These are phyloP conservation scores for Agonopterix alstromeriana DNA, from an alignment of 2,888 invertebrate genomes.

Conservation along the genomic window DNA sequence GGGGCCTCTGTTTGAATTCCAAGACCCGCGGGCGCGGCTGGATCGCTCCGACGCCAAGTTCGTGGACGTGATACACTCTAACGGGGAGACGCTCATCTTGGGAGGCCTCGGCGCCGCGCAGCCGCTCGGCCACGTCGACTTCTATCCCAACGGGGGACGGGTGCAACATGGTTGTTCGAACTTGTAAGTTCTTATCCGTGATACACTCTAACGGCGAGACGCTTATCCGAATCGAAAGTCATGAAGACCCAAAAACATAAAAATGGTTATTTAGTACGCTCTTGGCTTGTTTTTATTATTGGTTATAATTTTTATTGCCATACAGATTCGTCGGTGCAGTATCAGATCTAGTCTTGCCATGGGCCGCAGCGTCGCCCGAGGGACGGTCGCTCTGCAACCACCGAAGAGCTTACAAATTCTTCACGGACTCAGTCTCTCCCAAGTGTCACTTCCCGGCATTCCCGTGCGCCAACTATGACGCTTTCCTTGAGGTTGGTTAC, in stretches of 20 bases:
- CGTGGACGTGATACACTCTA: slow-evolving; percentile 95
- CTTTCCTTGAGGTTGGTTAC: slow-evolving; percentile 79
- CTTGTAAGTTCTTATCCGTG: slow-evolving; percentile 68
- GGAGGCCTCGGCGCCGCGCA: slow-evolving; percentile 94
- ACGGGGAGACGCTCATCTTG: slow-evolving; percentile 93
- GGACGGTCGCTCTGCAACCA: slow-evolving; percentile 95
- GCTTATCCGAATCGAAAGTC: too few relatives aligned
- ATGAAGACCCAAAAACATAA: too few relatives aligned
- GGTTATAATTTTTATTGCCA: too few relatives aligned
- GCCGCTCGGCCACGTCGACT: slow-evolving; percentile 94
- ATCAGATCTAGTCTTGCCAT: slow-evolving; percentile 91
- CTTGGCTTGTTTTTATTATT: too few relatives aligned
- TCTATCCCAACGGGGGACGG: slow-evolving; percentile 93
- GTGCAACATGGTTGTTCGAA: slow-evolving; percentile 96
- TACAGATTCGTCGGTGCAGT: slow-evolving; percentile 89
- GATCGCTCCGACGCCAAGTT: slow-evolving; percentile 91
- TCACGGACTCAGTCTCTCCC: slow-evolving; percentile 94
- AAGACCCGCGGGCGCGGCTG: slow-evolving; percentile 88
- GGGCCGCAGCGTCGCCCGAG: slow-evolving; percentile 80
- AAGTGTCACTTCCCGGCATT: slow-evolving; percentile 95
- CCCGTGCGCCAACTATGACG: slow-evolving; percentile 89
- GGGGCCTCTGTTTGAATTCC: slow-evolving; percentile 93
- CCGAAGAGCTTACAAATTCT: slow-evolving; percentile 93
- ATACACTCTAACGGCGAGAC: too few relatives aligned
- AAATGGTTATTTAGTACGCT: too few relatives aligned